A percentile compares a stretch with the other conserved stretches of the same genome.
phyloP scores from a whole-genome alignment of 2,113 vertebrate species.

The Carettochelys insculpta region DNA sequence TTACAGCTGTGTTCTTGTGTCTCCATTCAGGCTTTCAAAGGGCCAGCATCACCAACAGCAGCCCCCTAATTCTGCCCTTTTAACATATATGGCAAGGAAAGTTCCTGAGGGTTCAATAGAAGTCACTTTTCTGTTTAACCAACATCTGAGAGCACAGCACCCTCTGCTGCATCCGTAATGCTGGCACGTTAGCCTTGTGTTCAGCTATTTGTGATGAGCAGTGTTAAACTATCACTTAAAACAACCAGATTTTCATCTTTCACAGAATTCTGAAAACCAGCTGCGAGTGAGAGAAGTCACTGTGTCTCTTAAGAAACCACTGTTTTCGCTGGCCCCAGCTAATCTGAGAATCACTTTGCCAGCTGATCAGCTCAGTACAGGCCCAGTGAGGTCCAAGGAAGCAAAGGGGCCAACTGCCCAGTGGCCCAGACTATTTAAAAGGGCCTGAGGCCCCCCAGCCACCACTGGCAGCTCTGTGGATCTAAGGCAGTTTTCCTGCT shows the following conservation, averaged over 20 bases:
- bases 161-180: conserved; percentile 31
- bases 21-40: not conserved
- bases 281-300: not conserved
- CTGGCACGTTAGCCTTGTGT: not conserved
- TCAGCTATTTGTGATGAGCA: not conserved
- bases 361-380: not conserved
- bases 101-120: not conserved
- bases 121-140: not conserved
- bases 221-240: not conserved
- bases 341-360: not conserved
- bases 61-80: not conserved
- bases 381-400: too few relatives aligned
- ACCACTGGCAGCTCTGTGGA: too few relatives aligned
- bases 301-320: too few relatives aligned
- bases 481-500: too few relatives aligned
- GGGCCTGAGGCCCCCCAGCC: too few relatives aligned
- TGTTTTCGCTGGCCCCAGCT: not conserved
- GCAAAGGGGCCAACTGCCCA: too few relatives aligned
- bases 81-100: not conserved
- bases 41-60: not conserved
- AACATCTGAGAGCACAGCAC: conserved; percentile 12
- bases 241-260: not conserved
- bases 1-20: not conserved
- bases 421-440: too few relatives aligned
- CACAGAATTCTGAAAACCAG: not conserved